Evolutionary conservation across 2,113 vertebrate species (phyloP), one percentile per base, ranked within the genome.

Genomic region (Isichthys henryi): DNA sequence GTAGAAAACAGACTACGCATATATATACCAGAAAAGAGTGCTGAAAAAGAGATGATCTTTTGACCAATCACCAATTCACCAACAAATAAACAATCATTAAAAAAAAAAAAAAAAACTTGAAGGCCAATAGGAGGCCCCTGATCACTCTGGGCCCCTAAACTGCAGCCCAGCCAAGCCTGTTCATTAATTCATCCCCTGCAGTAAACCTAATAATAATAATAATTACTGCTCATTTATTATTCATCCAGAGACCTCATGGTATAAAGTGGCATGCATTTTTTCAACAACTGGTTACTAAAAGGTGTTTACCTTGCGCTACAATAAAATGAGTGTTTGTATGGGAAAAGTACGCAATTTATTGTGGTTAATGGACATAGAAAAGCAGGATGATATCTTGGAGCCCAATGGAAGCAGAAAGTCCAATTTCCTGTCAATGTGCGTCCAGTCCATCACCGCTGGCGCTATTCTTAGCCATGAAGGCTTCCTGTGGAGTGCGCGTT

Each of bases 401-500:
- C 49, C 88, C 82, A 74, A 88, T 88, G 88, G 85, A 85, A 82
- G 89, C 84, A 86, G 88, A 88, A 91, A 91, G 87, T 77, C 80
- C 90, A 92, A 91, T 89, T 96, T 96, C 92, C 94, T 94, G 91
- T 91, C 89, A 89, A 84, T 91, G 89, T 92, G 93, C 91, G 91
- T 94, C 89, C 88, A 86, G 45, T 91, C 91, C 87, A 90, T 92
- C 92, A 92, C 91, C 93, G 92, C 91, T 70, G 62, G 89, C 87
- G 90, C 93, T 95, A 95, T 95, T 95, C 93, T 94, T 93, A 94
- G 90, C 90, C 89, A 48, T 88, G 87, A 66, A 31, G 90, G 89
- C 92, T 93, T 91, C 94, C 92, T 95, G 92, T 58, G 87, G 85
- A 91, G 95, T 95, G 93, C 95, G 93, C 95, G 84, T 46, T 92